These are phyloP conservation scores for Hyles euphorbiae DNA, from an alignment of 1,140 invertebrate genomes.

Conservation along the genomic window DNA sequence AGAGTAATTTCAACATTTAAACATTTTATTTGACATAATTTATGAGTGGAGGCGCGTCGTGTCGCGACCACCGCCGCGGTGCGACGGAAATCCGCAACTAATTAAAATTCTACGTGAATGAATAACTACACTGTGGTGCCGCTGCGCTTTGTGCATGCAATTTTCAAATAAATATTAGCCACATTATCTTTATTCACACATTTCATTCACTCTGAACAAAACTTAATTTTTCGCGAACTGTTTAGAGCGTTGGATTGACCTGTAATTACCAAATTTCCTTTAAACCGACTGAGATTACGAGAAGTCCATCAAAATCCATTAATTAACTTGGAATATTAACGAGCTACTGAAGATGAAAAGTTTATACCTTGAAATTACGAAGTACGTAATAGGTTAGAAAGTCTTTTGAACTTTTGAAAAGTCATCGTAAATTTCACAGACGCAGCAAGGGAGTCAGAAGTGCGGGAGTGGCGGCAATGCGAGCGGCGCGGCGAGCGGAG, in stretches of 20 bases:
- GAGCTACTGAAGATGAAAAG: constrained; percentile 57
- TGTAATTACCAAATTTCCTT: constrained; percentile 53
- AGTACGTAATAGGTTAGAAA: constrained; percentile 61
- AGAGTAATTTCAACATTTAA: constrained; percentile 11
- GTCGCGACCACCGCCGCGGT: constrained; percentile 27
- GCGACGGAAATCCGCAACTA: constrained; percentile 57
- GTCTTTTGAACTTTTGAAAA: constrained; percentile 62
- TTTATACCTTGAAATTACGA: constrained; percentile 64
- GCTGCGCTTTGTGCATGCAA: constrained; percentile 16
- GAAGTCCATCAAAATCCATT: constrained; percentile 63
- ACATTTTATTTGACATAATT: constrained; percentile 27
- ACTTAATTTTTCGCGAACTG: constrained; percentile 6
- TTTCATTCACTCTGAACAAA: too few species aligned
- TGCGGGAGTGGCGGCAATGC: constrained; percentile 32
- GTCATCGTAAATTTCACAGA: constrained; percentile 56
- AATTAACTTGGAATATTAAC: constrained; percentile 70
- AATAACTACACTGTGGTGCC: too few species aligned
- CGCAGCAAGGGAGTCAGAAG: constrained; percentile 55
- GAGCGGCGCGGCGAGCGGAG: constrained; percentile 28
- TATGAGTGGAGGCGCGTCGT: constrained; percentile 18
- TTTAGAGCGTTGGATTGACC: constrained; percentile 31
- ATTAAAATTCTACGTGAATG: constrained; percentile 67
- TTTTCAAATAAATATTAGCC: constrained; percentile 27
- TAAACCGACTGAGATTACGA: constrained; percentile 43
- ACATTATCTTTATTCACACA: too few species aligned